Evolutionary conservation across 2,888 invertebrate species (phyloP), one percentile per base, ranked within the genome.

Genomic region (Dryocosmus kuriphilus): DNA sequence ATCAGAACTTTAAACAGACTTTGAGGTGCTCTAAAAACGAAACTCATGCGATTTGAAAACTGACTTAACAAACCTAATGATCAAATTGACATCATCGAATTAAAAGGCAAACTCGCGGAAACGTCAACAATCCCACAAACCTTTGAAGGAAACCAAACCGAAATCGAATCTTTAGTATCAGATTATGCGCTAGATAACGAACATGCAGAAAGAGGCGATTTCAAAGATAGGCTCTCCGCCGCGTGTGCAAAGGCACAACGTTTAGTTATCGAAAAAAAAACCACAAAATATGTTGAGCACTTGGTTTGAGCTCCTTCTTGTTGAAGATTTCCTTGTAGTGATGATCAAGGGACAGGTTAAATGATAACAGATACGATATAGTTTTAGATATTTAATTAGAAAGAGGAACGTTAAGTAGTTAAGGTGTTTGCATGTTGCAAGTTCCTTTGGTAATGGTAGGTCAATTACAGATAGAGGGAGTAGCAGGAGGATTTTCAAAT

Each of bases 131-230:
- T 32, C 3, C 32, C 6, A 32, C 3, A 19, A 7, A 62, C 16
- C 5, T 62, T 62, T 62, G 27, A 62, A 19, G 61, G 32, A 16
- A 32, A 19, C 32, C 32, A 62, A 62, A 30, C 61, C 2, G 14
- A 62, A 62, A 62, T 62, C 11, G 61, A 62, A 30, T 27, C 30
- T 27, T 61, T 24, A 30, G 61, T 61, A 16, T 61, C 61, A 1
- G 61, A 61, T 14, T 14, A 24, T 30, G 30, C 7, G 1, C 22
- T 61, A 11, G 61, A 61, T 14, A 11, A 24, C 16, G 46, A 46
- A 46, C 16, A 46, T 46, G 46, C 19, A 46, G 46, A 46, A 46
- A 46, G 46, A 46, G 46, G 46, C 46, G 5, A 46, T 46, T 46
- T 46, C 6, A 1, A 46, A 46, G 46, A 46, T 4, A 46, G 19